Conservation (phyloP, 2,888 invertebrate species). For the Lepidocyrtinus sp. region DNA sequence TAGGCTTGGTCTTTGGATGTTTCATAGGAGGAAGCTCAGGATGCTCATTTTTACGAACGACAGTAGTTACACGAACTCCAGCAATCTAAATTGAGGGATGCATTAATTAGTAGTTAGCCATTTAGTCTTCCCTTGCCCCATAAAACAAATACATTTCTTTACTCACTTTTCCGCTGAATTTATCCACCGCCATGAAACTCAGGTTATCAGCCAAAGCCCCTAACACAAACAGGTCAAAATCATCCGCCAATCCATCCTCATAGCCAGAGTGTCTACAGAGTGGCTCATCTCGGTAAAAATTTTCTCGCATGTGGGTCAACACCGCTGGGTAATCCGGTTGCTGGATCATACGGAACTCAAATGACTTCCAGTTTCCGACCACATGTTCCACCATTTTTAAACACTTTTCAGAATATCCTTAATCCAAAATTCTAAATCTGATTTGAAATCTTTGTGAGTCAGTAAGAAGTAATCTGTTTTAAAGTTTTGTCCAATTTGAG, state of each 20-base stretch:
- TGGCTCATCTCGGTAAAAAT: conserved; percentile 63
- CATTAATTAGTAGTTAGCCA: too few species aligned
- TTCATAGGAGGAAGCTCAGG: conserved; percentile 22
- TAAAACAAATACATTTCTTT: background rate
- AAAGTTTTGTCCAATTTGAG: too few species aligned
- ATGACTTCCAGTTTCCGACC: conserved; percentile 62
- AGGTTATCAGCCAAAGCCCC: conserved; percentile 29
- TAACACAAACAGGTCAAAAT: conserved; percentile 39
- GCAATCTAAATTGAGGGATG: conserved; percentile 53
- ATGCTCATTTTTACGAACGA: conserved; percentile 24
- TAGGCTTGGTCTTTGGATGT: background rate
- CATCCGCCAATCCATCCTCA: conserved; percentile 45
- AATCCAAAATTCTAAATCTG: too few species aligned
- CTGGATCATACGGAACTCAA: conserved; percentile 53
- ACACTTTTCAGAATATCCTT: too few species aligned
- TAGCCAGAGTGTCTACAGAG: conserved; percentile 49
- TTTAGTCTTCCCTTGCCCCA: background rate
- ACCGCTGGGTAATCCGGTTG: conserved; percentile 40
- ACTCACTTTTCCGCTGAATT: conserved; percentile 41
- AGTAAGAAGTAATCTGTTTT: too few species aligned
- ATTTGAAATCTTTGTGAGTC: too few species aligned
- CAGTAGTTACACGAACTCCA: conserved; percentile 35
- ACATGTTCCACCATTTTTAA: conserved; percentile 46
- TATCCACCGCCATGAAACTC: conserved; percentile 60
- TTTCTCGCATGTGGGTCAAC: conserved; percentile 51